Evolutionary conservation across 2,113 vertebrate species (phyloP).

Genomic region (Cyanistes caeruleus): DNA sequence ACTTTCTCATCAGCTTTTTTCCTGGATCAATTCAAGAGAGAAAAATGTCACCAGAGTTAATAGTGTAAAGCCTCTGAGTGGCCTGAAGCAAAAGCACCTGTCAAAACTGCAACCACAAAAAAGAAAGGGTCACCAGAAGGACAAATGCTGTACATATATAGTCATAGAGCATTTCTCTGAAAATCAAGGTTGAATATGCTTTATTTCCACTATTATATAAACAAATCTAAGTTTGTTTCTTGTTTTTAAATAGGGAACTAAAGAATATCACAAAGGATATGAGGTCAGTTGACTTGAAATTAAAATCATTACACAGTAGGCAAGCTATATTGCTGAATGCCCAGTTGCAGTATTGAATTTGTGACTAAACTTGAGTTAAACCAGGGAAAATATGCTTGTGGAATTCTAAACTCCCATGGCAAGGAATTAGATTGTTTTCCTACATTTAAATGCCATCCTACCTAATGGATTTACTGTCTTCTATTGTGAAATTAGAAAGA

Average conservation of each 20-base stretch:
- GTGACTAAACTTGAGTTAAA: conserved; percentile 23
- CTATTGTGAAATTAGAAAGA: not conserved
- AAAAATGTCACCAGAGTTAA: conserved; percentile 59
- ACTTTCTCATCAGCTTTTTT: conserved; percentile 28
- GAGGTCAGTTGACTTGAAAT: not conserved
- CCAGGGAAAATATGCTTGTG: not conserved
- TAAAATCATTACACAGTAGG: not conserved
- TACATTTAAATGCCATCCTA: not conserved
- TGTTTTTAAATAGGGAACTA: not conserved
- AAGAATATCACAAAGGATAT: not conserved
- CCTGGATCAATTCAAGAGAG: conserved; percentile 36
- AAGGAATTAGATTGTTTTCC: conserved; percentile 12
- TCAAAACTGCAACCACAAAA: conserved; percentile 12
- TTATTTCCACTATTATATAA: not conserved
- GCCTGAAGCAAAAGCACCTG: conserved; percentile 61
- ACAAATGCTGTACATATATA: not conserved
- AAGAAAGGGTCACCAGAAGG: conserved; percentile 35
- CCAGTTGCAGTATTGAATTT: conserved; percentile 4
- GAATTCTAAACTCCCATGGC: not conserved
- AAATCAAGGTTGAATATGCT: not conserved
- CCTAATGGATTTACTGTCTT: not conserved
- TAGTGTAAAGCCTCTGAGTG: conserved; percentile 25
- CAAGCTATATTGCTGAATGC: not conserved
- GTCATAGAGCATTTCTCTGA: not conserved
- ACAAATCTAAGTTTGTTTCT: not conserved